Evolutionary conservation across 1,140 invertebrate genomes (phyloP), one percentile per base, ranked within the genome.

Genomic region (Eciton burchellii): DNA sequence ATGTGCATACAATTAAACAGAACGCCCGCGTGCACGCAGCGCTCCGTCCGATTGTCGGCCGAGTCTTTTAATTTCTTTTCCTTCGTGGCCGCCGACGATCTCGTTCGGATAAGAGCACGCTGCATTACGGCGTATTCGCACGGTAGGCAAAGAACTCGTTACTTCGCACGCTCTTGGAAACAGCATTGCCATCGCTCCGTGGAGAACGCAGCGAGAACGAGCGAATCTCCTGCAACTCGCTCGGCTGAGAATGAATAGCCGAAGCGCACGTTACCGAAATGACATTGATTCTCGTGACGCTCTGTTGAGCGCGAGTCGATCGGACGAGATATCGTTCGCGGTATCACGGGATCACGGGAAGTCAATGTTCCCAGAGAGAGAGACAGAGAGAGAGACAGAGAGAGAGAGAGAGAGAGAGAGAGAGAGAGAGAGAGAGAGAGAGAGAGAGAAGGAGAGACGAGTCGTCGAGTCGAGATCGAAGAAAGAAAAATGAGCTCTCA

Each of bases 401-500:
- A 26, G 47, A n/a, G n/a, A n/a, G n/a, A n/a, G n/a, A n/a, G n/a
- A n/a, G n/a, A n/a, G n/a, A n/a, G n/a, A n/a, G n/a, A n/a, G 14
- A 62, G 0, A 12, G 9, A 47, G 35, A 59, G n/a, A 52, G 1
- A 45, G 45, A 45, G 1, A 4, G 16, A 60, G 3, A n/a, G 21
- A 62, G 26, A 26, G 14, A 6, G 14, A 63, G n/a, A 65, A 1
- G 12, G 71, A 54, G 5, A n/a, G n/a, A n/a, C n/a, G n/a, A n/a
- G n/a, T n/a, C n/a, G n/a, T n/a, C n/a, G n/a, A n/a, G n/a, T n/a
- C n/a, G n/a, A n/a, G n/a, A n/a, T n/a, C n/a, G n/a, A n/a, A n/a
- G n/a, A n/a, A 87, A 89, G 88, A 92, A 92, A 91, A 93, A 93
- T 89, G 86, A 92, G 71, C 88, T 86, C 90, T 91, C 90, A 90